Evolutionary conservation across 2,797 vertebrate species (phyloP), one percentile per base, ranked within the genome.

Genomic region (Eurystomus glaucurus): DNA sequence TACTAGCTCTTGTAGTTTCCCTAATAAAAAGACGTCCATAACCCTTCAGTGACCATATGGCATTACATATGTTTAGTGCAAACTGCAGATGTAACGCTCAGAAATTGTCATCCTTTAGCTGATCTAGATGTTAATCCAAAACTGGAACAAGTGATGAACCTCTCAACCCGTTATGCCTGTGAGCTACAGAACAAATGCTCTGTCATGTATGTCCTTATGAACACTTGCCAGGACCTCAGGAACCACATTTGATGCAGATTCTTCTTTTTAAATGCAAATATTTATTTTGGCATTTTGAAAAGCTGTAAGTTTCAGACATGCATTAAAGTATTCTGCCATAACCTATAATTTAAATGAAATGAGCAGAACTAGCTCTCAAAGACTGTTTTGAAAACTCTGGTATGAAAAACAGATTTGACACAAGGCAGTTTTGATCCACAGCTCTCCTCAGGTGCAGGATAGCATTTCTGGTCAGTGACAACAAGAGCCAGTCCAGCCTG

Each of bases 61-160:
- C n/a, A 93, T 95, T 93, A 51, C 72, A 88, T 88, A 96, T 75
- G 71, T 83, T 96, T 70, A 88, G 37, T 26, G 77, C 21, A 1
- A 66, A 89, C 52, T 92, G 37, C 54, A 79, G 93, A 87, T 77
- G 66, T 75, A 90, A 75, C 51, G 55, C 60, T 80, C 26, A 11
- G 29, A 92, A 93, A 82, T 50, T 37, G 13, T 28, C 3, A 1
- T 82, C 50, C 80, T 89, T 94, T 43, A 77, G 75, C 66, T 80
- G 65, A 85, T 71, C 74, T 64, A 86, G 71, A 90, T 89, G 57
- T 79, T 88, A 92, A 87, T 50, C 58, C 2, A 9, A 71, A 93
- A 91, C 66, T 7, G 65, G 58, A 93, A 71, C 50, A 92, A 87
- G 70, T 45, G 62, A n/a, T 96, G 88, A 90, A 80, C 61, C 26